Evolutionary conservation across 2,113 vertebrate species (phyloP), one percentile per base, ranked within the genome.

Genomic region (Cisticola juncidis): DNA sequence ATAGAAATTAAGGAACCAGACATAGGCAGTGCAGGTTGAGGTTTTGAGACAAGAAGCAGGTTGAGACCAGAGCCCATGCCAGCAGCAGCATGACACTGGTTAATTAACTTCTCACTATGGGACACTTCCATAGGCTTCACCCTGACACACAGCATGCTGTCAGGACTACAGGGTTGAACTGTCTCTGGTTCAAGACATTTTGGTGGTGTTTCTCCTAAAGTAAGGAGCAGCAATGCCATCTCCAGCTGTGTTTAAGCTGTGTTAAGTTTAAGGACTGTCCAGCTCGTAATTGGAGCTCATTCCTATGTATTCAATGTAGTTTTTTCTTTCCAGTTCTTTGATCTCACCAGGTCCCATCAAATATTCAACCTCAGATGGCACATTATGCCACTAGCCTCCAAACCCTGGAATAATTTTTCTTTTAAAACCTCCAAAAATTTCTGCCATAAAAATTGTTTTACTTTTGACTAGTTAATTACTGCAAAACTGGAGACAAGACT

Each of bases 291-390:
- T 96, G 87, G 84, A 89, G 21, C 53, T 95, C 78, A 70, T 91
- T 92, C 54, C 9, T 87, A 82, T 89, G 81, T 64, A 91, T 92
- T 76, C 57, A 72, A 38, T 21, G 57, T 22, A 28, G 35, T 3
- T 65, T 91, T 86, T 79, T 81, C 64, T 94, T 88, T 92, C 50
- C 54, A 69, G 50, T 64, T 80, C 70, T 85, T 82, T 94, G 90
- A 95, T 90, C 96, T 82, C 93, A 95, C 62, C 87, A 79, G 70
- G 78, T 73, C 45, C 50, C 47, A 92, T 96, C 94, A 95, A 90
- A 54, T 36, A 16, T 57, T 89, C 47, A 72, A 25, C 40, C 57
- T 94, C 69, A 76, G 38, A 50, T 47, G 33, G 44, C 64, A 88
- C 11, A 62, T 91, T 90, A 87, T 81, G 45, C 54, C 33, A 36